These are phyloP conservation scores for Henricia sp. DNA, from an alignment of 53 echinoderm and acorn worm species.

Conservation along the genomic window DNA sequence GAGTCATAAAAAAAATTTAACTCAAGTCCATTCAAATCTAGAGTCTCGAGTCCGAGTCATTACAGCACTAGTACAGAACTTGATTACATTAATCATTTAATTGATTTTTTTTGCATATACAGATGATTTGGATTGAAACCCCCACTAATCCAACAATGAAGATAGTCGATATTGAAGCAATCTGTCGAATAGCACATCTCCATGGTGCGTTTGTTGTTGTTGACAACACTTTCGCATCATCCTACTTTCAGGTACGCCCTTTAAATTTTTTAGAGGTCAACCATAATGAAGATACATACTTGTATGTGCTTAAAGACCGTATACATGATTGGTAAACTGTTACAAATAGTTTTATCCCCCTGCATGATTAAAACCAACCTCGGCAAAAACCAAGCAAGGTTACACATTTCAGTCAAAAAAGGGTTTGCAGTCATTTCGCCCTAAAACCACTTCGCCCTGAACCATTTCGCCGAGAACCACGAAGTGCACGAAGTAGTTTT, in stretches of 20 bases:
- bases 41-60: too few relatives aligned
- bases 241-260: conserved; percentile 85
- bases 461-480: too few relatives aligned
- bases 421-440: too few relatives aligned
- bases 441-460: too few relatives aligned
- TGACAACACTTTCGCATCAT: conserved; percentile 91
- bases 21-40: too few relatives aligned
- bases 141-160: conserved; percentile 88
- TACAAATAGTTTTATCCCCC: too few relatives aligned
- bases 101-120: conserved; percentile 12
- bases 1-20: too few relatives aligned
- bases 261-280: neutral
- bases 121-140: conserved; percentile 94
- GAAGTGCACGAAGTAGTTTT: too few relatives aligned
- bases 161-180: conserved; percentile 79
- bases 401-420: too few relatives aligned
- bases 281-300: neutral
- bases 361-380: too few relatives aligned
- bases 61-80: too few relatives aligned
- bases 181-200: conserved; percentile 71
- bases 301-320: neutral
- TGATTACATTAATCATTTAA: neutral
- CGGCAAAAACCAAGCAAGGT: too few relatives aligned
- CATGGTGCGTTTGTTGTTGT: conserved; percentile 73
- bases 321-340: neutral